Base-by-base conservation (phyloP, 2,113 vertebrate species). In the Odobenus rosmarus region DNA sequence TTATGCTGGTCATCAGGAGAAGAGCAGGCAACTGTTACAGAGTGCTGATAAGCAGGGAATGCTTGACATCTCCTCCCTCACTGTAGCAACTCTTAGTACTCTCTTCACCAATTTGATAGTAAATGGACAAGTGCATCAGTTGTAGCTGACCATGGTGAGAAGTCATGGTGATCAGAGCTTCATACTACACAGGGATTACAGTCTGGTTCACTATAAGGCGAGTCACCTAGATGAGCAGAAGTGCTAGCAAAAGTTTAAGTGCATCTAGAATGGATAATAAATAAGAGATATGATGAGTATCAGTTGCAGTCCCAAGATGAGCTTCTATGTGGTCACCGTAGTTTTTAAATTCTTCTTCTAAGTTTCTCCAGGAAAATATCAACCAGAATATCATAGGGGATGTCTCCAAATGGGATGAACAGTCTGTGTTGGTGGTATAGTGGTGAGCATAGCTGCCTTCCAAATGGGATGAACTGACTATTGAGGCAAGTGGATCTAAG, bases 361-460 rank as follows among this genome's bases (percentile, higher is more conserved):
- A 39, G 4, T 86, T 74, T 49, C 3, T 81, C 11, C 14, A 49
- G 36, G 46, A 11, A n/a, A 53, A 82, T 18, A 83, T 69, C 18
- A 71, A 53, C 16, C 4, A 59, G 69, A 64, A 84, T 62, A 89
- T 12, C 26, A 0, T 23, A 83, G 42, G 3, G 87, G 31, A 4
- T 72, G 4, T 84, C 67, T 12, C 19, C 57, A 84, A 21, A 21
- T 49, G 11, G 13, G 5, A n/a, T 84, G 23, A 80, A 72, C 4
- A 46, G 46, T 0, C 0, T 0, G 98, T 98, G 98, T 98, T 98
- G 98, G 98, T 99, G 98, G 98, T 98, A 98, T 98, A 99, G 98
- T 98, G 98, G 98, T 98, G 97, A 98, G 98, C 98, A 99, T 98
- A 99, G 98, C 98, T 99, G 98, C 98, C 98, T 99, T 99, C 98